Percentiles rank a stretch among this genome's conserved stretches.
Evolutionary conservation across 2,888 invertebrate species (phyloP).

Genomic region (Melipona beecheii): DNA sequence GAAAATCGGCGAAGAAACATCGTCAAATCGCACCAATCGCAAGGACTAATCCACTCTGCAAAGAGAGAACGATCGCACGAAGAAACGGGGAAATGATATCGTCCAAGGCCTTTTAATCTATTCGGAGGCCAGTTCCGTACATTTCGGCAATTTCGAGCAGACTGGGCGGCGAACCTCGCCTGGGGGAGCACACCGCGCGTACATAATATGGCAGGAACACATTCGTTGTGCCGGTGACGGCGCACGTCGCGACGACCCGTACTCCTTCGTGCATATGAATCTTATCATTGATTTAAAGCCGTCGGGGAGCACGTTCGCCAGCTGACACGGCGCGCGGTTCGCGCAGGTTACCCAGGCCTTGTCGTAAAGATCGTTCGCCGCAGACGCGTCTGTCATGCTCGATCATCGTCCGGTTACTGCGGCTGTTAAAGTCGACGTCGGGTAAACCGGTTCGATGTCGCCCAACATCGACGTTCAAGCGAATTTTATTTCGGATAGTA

Average conservation of each 20-base stretch:
- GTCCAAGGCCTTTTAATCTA: not conserved
- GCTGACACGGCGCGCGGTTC: constrained; percentile 22
- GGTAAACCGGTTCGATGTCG: not conserved
- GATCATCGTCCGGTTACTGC: not conserved
- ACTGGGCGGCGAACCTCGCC: not conserved
- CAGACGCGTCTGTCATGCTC: constrained; percentile 16
- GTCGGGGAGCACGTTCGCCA: constrained; percentile 35
- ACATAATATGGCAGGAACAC: constrained; percentile 47
- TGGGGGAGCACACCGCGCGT: constrained; percentile 1
- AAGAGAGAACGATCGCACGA: too few species aligned
- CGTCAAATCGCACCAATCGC: too few species aligned
- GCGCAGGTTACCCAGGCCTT: constrained; percentile 4
- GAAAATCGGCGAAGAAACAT: too few species aligned
- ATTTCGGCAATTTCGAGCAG: constrained; percentile 44
- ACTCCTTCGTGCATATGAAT: constrained; percentile 46
- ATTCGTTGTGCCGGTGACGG: constrained; percentile 47
- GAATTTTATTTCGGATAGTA: not conserved
- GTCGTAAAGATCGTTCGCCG: constrained; percentile 27
- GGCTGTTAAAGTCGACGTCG: constrained; percentile 9
- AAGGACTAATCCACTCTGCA: too few species aligned
- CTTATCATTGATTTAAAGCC: constrained; percentile 60
- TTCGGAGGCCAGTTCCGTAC: constrained; percentile 11
- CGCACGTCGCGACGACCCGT: constrained; percentile 35
- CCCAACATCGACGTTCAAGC: too few species aligned
- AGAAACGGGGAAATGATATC: too few species aligned